phyloP scores from a whole-genome alignment of 2,113 vertebrate species.

The Crotophaga sulcirostris region DNA sequence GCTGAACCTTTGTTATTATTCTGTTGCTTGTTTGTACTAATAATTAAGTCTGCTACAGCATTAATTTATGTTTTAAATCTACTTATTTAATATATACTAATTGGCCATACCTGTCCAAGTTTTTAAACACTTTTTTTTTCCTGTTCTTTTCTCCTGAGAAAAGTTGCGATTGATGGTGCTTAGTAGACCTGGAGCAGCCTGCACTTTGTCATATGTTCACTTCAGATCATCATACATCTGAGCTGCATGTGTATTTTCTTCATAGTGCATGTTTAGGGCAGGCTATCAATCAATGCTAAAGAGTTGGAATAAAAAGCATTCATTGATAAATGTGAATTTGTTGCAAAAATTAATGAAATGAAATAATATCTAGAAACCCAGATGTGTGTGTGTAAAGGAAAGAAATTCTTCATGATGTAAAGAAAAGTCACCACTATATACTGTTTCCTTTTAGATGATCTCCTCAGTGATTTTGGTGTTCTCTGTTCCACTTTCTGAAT shows the following conservation, averaged over 20 bases:
- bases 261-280: neutral
- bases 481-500: neutral
- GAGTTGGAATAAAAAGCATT: neutral
- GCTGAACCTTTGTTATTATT: neutral
- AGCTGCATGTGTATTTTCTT: neutral
- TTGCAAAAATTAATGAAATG: neutral
- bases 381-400: neutral
- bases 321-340: rapidly evolving
- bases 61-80: neutral
- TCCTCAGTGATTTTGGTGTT: neutral
- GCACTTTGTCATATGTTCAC: neutral
- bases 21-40: neutral
- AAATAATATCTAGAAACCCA: neutral
- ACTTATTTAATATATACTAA: neutral
- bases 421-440: neutral
- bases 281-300: neutral
- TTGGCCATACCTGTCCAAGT: neutral
- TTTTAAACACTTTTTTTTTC: neutral
- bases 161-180: neutral
- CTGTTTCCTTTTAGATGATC: neutral
- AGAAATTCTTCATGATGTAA: neutral
- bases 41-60: neutral
- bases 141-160: neutral
- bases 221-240: neutral
- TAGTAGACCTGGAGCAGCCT: neutral